phyloP scores from a whole-genome alignment of 2,797 vertebrate species.

The Enoplosus armatus region DNA sequence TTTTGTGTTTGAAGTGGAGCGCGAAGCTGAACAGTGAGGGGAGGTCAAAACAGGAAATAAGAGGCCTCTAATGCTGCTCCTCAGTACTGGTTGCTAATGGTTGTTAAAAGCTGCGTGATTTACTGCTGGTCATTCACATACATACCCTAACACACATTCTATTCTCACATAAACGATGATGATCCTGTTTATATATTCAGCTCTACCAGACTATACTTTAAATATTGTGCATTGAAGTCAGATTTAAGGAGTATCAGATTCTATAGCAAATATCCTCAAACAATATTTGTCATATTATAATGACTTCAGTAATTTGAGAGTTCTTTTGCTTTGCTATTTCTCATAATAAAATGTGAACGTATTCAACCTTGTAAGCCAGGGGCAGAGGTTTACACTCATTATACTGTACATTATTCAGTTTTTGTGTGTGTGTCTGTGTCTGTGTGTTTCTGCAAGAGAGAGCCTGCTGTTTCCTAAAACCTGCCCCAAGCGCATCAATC shows the following conservation, averaged over 20 bases:
- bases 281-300: conserved; percentile 22
- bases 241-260: conserved; percentile 18
- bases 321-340: conserved; percentile 8
- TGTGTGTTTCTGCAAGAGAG: conserved; percentile 7
- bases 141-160: neutral
- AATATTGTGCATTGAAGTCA: neutral
- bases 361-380: conserved; percentile 54
- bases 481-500: conserved; percentile 55
- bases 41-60: conserved; percentile 63
- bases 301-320: conserved; percentile 31
- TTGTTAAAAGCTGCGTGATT: conserved; percentile 67
- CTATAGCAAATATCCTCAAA: conserved; percentile 17
- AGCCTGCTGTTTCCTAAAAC: conserved; percentile 40
- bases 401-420: conserved; percentile 49
- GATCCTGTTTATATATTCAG: neutral
- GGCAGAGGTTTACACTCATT: conserved; percentile 52
- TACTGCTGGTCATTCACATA: conserved; percentile 47
- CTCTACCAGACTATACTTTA: neutral
- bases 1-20: conserved; percentile 49
- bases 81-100: conserved; percentile 68
- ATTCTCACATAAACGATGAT: neutral
- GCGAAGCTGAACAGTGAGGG: conserved; percentile 31
- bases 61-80: conserved; percentile 62
- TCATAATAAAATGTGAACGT: conserved; percentile 49
- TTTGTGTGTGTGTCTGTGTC: conserved; percentile 25